Percentiles rank a stretch among this genome's conserved stretches.
Conservation (phyloP, 2,113 vertebrate genomes). For the Gnathonemus echidnorhynchus region DNA sequence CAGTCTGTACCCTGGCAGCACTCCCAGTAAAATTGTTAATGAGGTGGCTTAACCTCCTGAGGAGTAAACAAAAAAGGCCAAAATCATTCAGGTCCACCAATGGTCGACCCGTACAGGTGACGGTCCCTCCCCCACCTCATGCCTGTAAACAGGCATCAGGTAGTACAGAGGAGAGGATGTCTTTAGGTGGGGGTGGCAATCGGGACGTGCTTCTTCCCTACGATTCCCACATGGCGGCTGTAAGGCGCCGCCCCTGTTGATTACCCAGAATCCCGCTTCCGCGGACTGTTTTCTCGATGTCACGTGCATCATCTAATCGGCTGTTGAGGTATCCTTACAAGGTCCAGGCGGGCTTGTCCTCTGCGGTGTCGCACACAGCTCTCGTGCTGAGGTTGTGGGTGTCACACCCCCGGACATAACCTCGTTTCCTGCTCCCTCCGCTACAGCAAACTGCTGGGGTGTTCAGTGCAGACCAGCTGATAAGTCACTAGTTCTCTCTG, state of each 20-base stretch:
- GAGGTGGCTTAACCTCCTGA: neutral
- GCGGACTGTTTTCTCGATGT: neutral
- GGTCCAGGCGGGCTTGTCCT: neutral
- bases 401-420: neutral
- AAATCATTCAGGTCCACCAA: neutral
- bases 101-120: neutral
- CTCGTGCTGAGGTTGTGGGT: neutral
- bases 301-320: neutral
- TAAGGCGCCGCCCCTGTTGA: neutral
- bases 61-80: neutral
- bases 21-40: neutral
- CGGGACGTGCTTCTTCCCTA: neutral
- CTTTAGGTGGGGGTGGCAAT: neutral
- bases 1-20: neutral
- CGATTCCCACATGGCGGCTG: neutral
- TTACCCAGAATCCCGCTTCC: neutral
- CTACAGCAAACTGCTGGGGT: neutral
- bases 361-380: neutral
- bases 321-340: neutral
- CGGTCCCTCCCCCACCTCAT: neutral
- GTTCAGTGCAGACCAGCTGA: neutral
- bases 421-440: neutral
- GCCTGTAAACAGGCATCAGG: neutral
- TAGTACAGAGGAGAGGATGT: neutral
- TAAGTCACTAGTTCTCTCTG: neutral